phyloP scores from a whole-genome alignment of 2,888 invertebrate species.

The Macrophya annulata region DNA sequence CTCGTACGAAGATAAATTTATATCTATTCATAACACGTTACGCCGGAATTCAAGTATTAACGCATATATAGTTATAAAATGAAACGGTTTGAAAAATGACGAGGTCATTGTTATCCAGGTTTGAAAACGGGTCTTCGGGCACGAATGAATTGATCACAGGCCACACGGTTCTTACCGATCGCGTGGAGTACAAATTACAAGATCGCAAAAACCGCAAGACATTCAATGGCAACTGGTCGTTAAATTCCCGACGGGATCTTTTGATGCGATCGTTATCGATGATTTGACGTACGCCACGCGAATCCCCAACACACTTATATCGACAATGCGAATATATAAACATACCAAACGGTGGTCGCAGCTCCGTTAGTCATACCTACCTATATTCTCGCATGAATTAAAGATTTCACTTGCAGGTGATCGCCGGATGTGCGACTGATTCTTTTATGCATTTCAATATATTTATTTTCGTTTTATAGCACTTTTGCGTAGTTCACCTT shows the following conservation, averaged over 20 bases:
- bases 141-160: slow-evolving; percentile 46
- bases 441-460: slow-evolving; percentile 18
- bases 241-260: slow-evolving; percentile 54
- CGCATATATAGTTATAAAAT: background rate
- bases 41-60: background rate
- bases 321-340: slow-evolving; percentile 9
- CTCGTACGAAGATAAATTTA: background rate
- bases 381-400: slow-evolving; percentile 43
- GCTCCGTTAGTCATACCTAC: slow-evolving; percentile 44
- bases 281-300: slow-evolving; percentile 68
- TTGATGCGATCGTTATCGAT: slow-evolving; percentile 62
- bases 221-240: slow-evolving; percentile 52
- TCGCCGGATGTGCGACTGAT: slow-evolving; percentile 26
- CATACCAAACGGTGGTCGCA: background rate
- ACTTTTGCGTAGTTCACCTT: background rate
- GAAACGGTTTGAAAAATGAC: slow-evolving; percentile 6
- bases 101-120: background rate
- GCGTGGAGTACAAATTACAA: slow-evolving; percentile 50
- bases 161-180: slow-evolving; percentile 42
- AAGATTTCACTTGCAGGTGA: slow-evolving; percentile 49
- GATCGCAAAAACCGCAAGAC: slow-evolving; percentile 44
- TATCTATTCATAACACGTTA: slow-evolving; percentile 1
- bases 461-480: background rate
- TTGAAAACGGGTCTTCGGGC: slow-evolving; percentile 2
- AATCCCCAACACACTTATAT: slow-evolving; percentile 56